Evolutionary conservation across 2,797 vertebrate species (phyloP), one percentile per base, ranked within the genome.

Genomic region (Carapus acus): DNA sequence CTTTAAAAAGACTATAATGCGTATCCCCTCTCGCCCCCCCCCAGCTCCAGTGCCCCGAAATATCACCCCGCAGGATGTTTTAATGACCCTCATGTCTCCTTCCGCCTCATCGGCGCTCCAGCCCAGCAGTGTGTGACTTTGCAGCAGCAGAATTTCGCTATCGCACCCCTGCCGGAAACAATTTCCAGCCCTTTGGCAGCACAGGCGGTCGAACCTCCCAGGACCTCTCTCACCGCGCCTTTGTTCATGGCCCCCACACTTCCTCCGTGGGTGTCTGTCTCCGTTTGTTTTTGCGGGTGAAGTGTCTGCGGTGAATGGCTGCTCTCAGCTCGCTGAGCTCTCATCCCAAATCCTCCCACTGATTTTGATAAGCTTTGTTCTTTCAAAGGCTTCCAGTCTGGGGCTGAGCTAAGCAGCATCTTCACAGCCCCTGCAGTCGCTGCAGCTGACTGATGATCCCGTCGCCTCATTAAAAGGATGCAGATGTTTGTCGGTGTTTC

Each of bases 141-240:
- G 73, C 70, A 74, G 59, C 37, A 22, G 54, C 59, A 77, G 58
- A 73, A 62, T 78, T 65, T 67, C n/a, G 24, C 70, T 58, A 48
- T 70, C 67, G 78, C 80, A 85, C 61, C 69, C 64, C 49, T 52
- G 72, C 60, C 7, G 72, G 72, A 72, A 83, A 73, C 70, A 73
- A 72, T 77, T 71, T 72, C 56, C 61, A 72, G 2, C n/a, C 54
- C 43, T 65, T 54, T 74, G 60, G 51, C 40, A 75, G 40, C 50
- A 64, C 43, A 38, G 54, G 38, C 65, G 57, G 37, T 56, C 42
- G 56, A 65, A 50, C 51, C 42, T 55, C 43, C 24, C 42, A 62
- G 66, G 70, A 61, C 19, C 4, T 58, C 36, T 55, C 62, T 16
- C n/a, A 49, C 16, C 53, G 65, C 68, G 65, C 61, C 58, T 76